These are phyloP conservation scores for Patagioenas fasciata DNA, from an alignment of 2,113 vertebrate species.

Conservation along the genomic window DNA sequence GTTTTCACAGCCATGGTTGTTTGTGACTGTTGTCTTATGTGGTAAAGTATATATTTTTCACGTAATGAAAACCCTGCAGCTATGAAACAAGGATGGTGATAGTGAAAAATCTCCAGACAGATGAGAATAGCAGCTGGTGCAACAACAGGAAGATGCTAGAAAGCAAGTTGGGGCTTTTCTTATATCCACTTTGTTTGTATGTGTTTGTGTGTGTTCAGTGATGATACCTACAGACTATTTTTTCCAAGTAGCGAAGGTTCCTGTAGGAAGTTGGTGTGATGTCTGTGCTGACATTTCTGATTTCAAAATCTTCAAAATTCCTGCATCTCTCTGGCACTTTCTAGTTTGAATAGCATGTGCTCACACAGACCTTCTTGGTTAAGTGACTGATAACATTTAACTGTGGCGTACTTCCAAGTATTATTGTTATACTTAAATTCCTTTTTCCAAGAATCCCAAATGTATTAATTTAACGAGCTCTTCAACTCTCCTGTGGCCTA, in stretches of 20 bases:
- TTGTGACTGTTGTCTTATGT: not conserved
- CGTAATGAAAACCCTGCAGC: not conserved
- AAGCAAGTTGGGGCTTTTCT: not conserved
- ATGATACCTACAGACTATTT: not conserved
- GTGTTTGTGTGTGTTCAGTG: not conserved
- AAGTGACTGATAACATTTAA: not conserved
- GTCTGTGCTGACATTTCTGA: not conserved
- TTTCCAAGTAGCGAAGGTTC: not conserved
- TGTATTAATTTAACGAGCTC: not conserved
- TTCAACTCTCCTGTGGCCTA: not conserved
- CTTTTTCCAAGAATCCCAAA: not conserved
- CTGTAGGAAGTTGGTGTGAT: not conserved
- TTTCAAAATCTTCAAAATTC: not conserved
- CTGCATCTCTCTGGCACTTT: not conserved
- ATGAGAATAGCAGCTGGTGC: not conserved
- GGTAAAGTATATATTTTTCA: not conserved
- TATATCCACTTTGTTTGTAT: not conserved
- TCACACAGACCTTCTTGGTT: not conserved
- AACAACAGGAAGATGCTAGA: not conserved
- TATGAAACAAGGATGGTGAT: not conserved
- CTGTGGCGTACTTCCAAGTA: not conserved
- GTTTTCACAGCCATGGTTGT: not conserved
- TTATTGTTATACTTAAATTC: not conserved
- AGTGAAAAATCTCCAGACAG: not conserved
- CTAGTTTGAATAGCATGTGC: not conserved